Conservation (phyloP, 2,888 invertebrate genomes). For the Calameuta pallipes region DNA sequence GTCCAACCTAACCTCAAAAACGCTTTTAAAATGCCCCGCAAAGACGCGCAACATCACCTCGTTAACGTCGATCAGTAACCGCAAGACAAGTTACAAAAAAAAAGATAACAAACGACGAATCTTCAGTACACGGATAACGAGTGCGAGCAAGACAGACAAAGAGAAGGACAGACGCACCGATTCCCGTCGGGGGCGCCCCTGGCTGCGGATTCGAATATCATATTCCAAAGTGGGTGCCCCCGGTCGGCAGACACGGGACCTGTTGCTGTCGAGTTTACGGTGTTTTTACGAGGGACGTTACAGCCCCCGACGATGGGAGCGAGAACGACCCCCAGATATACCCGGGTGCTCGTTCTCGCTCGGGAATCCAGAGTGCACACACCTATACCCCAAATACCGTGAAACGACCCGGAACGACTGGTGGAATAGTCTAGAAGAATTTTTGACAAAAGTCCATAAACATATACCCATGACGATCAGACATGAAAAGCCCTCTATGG, state of each 20-base stretch:
- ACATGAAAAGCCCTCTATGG: background rate
- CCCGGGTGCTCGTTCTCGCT: slow-evolving; percentile 1
- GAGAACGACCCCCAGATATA: slow-evolving; percentile 38
- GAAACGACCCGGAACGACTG: background rate
- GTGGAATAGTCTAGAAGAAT: background rate
- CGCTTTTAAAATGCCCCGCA: background rate
- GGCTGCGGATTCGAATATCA: slow-evolving; percentile 45
- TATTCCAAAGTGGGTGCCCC: slow-evolving; percentile 48
- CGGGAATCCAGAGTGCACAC: background rate
- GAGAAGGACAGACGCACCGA: background rate
- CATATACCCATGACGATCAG: background rate
- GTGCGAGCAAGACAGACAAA: background rate
- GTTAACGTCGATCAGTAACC: background rate
- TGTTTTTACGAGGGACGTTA: slow-evolving; percentile 66
- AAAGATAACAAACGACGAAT: background rate
- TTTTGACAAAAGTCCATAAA: background rate
- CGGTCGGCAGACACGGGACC: slow-evolving; percentile 59
- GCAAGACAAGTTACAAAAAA: background rate
- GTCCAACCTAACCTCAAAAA: background rate
- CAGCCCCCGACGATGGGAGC: slow-evolving; percentile 60
- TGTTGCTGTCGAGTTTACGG: slow-evolving; percentile 67
- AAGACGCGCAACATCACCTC: too few relatives aligned
- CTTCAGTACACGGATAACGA: background rate
- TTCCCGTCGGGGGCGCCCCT: slow-evolving; percentile 21
- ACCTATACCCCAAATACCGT: too few relatives aligned